Conservation (phyloP, 2,888 invertebrate genomes). For the Rhimphoctona megacephalus region DNA sequence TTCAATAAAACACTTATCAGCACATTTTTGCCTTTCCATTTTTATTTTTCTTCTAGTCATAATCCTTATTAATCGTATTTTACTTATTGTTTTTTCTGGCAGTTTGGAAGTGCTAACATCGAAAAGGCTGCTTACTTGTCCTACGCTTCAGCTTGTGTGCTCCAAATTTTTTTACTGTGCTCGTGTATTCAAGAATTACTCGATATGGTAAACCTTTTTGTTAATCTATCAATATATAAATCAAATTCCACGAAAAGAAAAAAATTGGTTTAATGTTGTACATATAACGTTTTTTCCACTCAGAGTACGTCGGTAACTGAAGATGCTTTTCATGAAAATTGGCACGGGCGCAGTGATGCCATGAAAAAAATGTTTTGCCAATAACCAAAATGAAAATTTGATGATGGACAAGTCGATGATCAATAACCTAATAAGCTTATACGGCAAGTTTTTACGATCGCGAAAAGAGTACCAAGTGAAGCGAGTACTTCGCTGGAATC, state of each 20-base stretch:
- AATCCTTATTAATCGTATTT: neutral
- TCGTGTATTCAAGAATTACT: slow-evolving; percentile 72
- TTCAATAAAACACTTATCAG: neutral
- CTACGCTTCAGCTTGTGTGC: slow-evolving; percentile 64
- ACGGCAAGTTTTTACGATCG: too few species aligned
- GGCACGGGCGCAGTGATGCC: slow-evolving; percentile 62
- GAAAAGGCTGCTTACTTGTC: slow-evolving; percentile 56
- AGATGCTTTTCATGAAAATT: slow-evolving; percentile 71
- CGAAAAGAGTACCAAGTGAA: too few species aligned
- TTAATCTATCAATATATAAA: neutral
- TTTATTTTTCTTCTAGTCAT: neutral
- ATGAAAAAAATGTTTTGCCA: slow-evolving; percentile 61
- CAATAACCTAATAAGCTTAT: too few species aligned
- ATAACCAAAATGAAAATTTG: too few species aligned
- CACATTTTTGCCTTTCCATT: neutral
- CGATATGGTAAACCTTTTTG: slow-evolving; percentile 71
- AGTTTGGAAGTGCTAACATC: slow-evolving; percentile 33
- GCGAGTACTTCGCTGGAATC: too few species aligned
- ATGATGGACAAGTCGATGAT: too few species aligned
- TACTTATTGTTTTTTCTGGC: neutral
- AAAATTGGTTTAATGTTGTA: too few species aligned
- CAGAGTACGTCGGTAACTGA: slow-evolving; percentile 72
- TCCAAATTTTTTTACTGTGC: slow-evolving; percentile 74
- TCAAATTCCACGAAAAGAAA: neutral
- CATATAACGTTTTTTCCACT: too few species aligned